phyloP scores from a whole-genome alignment of 37 sponge, comb jelly and placozoan genomes.

The Diacarnus erythraeanus region DNA sequence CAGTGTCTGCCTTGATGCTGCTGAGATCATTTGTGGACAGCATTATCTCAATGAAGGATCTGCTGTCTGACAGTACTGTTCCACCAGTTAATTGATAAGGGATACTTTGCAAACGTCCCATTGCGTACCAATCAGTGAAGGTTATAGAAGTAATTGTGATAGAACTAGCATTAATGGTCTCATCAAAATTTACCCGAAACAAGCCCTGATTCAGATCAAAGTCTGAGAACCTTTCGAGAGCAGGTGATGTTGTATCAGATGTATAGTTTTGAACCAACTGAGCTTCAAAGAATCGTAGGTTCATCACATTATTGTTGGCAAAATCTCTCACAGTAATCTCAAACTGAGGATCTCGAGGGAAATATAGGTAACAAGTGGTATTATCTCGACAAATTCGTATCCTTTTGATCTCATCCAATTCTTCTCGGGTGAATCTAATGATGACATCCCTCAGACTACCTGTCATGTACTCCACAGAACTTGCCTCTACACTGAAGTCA shows the following conservation, averaged over 20 bases:
- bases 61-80: slow-evolving; percentile 38
- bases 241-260: slow-evolving; percentile 72
- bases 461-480: background rate
- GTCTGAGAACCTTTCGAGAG: slow-evolving; percentile 35
- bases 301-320: slow-evolving; percentile 53
- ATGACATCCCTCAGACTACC: slow-evolving; percentile 32
- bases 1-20: slow-evolving; percentile 52
- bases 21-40: slow-evolving; percentile 57
- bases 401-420: slow-evolving; percentile 79
- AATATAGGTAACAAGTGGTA: slow-evolving; percentile 46
- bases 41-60: slow-evolving; percentile 28
- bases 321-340: slow-evolving; percentile 52
- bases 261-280: slow-evolving; percentile 36
- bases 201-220: slow-evolving; percentile 77
- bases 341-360: slow-evolving; percentile 17
- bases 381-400: slow-evolving; percentile 52
- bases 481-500: background rate
- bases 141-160: slow-evolving; percentile 46
- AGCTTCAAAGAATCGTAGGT: slow-evolving; percentile 13
- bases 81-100: slow-evolving; percentile 49
- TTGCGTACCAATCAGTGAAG: slow-evolving; percentile 39
- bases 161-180: slow-evolving; percentile 69
- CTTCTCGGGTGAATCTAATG: slow-evolving; percentile 36
- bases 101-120: background rate
- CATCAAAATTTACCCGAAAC: slow-evolving; percentile 66